A percentile compares a stretch with the other conserved stretches of the same genome.
Conservation (phyloP, 2,797 vertebrate species). For the Acanthurus lineatus region DNA sequence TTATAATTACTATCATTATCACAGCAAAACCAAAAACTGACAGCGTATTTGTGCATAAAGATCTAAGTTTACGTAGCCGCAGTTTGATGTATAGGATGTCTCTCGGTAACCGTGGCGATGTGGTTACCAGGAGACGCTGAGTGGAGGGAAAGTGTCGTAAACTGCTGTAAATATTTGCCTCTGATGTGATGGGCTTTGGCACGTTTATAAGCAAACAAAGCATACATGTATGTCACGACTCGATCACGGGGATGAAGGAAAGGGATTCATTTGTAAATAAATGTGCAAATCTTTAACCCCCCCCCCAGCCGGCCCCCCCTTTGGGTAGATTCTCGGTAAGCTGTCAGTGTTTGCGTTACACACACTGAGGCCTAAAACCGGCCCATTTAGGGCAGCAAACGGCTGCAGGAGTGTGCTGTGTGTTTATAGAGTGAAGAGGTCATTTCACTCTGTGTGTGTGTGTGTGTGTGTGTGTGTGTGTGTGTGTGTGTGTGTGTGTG, state of each 20-base stretch:
- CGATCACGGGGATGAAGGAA: neutral
- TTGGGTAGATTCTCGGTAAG: constrained; percentile 39
- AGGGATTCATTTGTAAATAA: constrained; percentile 14
- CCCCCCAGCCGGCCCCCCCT: no score
- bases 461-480: constrained; percentile 7
- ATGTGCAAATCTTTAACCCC: constrained; percentile 68
- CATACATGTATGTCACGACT: neutral
- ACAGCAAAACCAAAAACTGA: neutral
- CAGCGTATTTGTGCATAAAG: neutral
- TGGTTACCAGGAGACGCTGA: constrained; percentile 21
- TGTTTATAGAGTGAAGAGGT: constrained; percentile 49
- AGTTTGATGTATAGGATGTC: neutral
- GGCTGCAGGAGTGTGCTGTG: constrained; percentile 33
- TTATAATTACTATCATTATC: constrained; percentile 9
- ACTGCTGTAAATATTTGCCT: constrained; percentile 25
- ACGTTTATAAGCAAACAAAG: neutral
- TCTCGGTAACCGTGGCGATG: neutral
- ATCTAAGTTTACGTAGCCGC: neutral
- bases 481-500: constrained; percentile 21
- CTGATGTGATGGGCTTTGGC: neutral
- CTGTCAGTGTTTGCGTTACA: constrained; percentile 37
- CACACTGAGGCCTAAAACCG: constrained; percentile 20
- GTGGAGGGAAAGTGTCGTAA: neutral
- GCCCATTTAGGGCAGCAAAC: constrained; percentile 46
- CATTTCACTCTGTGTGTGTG: constrained; percentile 18